phyloP scores from a whole-genome alignment of 2,797 vertebrate genomes.

The Chiroxiphia lanceolata region DNA sequence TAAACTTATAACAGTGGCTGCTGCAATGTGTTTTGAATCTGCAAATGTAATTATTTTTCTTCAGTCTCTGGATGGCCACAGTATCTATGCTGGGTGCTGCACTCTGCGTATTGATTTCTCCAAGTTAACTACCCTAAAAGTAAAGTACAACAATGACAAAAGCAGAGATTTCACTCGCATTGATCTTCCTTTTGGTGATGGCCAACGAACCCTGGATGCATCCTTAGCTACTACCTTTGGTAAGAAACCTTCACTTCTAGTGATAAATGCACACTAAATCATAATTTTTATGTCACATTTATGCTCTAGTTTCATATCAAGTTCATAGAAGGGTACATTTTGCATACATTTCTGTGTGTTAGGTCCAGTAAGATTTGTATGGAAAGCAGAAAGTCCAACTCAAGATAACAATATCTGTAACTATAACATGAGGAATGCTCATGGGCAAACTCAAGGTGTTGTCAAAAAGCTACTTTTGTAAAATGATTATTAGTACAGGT shows the following conservation, averaged over 20 bases:
- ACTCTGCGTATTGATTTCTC: conserved; percentile 85
- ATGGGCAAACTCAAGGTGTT: background rate
- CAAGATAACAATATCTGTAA: background rate
- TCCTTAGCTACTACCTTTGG: conserved; percentile 76
- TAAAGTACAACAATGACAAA: conserved; percentile 88
- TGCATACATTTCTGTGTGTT: background rate
- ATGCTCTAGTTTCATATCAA: background rate
- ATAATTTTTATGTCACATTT: background rate
- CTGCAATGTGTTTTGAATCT: background rate
- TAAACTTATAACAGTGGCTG: background rate
- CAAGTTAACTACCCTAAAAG: conserved; percentile 81
- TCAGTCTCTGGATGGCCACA: conserved; percentile 83
- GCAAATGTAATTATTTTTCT: conserved; percentile 11
- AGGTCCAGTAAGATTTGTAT: background rate
- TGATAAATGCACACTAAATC: background rate
- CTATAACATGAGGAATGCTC: background rate
- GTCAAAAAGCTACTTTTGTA: background rate
- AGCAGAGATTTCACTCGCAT: conserved; percentile 86
- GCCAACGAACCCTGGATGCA: conserved; percentile 71
- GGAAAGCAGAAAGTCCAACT: background rate
- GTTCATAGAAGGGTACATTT: background rate
- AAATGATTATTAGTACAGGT: background rate
- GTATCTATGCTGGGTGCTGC: conserved; percentile 82
- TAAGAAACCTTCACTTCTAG: conserved; percentile 68
- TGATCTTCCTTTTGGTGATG: conserved; percentile 81